Conservation (phyloP, 2,797 vertebrate genomes). For the Okamejei kenojei region DNA sequence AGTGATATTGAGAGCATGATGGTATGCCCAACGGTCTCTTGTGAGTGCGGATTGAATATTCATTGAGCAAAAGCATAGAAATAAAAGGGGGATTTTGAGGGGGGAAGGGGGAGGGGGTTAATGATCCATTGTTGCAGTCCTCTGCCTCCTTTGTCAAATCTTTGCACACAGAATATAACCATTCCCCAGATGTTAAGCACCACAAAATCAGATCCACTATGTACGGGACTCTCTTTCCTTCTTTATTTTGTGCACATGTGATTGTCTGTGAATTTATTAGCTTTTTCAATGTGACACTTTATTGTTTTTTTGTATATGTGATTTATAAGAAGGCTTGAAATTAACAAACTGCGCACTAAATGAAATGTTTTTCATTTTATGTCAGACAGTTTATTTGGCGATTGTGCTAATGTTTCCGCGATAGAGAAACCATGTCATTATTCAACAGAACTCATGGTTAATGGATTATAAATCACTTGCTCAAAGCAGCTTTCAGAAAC, state of each 20-base stretch:
- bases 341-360: slow-evolving; percentile 1
- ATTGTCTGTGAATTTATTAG: not conserved
- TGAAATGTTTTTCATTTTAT: slow-evolving; percentile 15
- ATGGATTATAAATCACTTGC: slow-evolving; percentile 22
- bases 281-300: not conserved
- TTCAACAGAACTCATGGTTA: slow-evolving; percentile 7
- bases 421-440: slow-evolving; percentile 14
- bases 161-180: not conserved
- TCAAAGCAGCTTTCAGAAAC: slow-evolving; percentile 12
- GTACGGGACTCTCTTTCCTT: no score
- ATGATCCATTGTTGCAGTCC: no score
- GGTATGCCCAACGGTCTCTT: no score
- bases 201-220: not conserved
- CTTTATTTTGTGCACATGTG: not conserved
- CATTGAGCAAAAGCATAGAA: not conserved
- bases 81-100: not conserved
- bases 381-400: slow-evolving; percentile 19
- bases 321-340: slow-evolving; percentile 18
- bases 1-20: no score
- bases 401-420: slow-evolving; percentile 14
- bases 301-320: not conserved
- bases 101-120: no score
- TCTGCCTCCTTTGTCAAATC: not conserved
- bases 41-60: not conserved
- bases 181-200: not conserved